These are phyloP conservation scores for Trichonephila clavipes DNA, from an alignment of 1,140 invertebrate species.

Conservation along the genomic window DNA sequence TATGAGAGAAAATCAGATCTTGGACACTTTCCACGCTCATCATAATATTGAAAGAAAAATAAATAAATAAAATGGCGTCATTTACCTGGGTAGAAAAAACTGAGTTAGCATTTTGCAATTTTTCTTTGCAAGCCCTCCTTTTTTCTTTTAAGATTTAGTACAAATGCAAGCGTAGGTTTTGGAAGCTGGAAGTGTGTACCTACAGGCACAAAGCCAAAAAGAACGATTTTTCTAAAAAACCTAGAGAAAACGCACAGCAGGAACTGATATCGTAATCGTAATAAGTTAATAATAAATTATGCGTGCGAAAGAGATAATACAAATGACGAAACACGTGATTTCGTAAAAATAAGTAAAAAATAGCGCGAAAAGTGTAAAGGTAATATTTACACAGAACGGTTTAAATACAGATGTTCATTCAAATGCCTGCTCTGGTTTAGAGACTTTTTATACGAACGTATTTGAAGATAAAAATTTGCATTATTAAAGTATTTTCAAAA, in stretches of 20 bases:
- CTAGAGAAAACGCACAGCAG: background rate
- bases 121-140: background rate
- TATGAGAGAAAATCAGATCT: background rate
- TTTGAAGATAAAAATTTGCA: no score
- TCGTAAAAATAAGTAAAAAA: background rate
- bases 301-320: background rate
- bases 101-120: conserved; percentile 27
- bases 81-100: conserved; percentile 34
- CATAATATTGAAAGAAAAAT: background rate
- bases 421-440: no score
- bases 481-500: no score
- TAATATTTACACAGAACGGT: background rate
- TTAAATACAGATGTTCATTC: background rate
- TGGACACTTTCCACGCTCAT: background rate
- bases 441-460: no score
- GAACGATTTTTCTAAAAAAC: background rate
- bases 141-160: background rate
- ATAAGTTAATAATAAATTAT: conserved; percentile 24
- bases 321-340: conserved; percentile 19
- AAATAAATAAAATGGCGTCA: background rate
- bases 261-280: conserved; percentile 42
- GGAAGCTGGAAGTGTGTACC: background rate
- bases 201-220: background rate
- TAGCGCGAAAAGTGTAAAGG: background rate
- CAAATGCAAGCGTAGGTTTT: background rate